A percentile compares a stretch with the other conserved stretches of the same genome.
phyloP scores from a whole-genome alignment of 2,888 invertebrate species.

The Hyalella azteca region DNA sequence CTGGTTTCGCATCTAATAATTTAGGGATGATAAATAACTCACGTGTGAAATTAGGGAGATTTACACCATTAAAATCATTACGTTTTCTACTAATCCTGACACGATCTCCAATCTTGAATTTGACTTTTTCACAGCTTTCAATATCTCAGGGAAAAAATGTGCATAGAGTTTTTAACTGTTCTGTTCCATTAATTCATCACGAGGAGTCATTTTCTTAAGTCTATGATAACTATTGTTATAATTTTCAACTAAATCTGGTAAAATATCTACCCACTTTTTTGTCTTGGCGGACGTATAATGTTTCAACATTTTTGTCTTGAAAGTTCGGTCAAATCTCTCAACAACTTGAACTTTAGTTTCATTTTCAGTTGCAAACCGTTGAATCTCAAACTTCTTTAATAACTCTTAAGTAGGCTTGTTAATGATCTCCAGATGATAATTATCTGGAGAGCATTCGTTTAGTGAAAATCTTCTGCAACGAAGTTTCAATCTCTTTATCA shows the following conservation, averaged over 20 bases:
- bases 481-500: too few species aligned
- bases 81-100: not conserved
- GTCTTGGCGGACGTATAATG: not conserved
- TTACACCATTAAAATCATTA: not conserved
- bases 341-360: slow-evolving; percentile 50
- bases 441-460: too few species aligned
- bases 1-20: not conserved
- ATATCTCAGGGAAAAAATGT: not conserved
- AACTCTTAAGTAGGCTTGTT: too few species aligned
- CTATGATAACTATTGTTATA: not conserved
- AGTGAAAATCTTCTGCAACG: too few species aligned
- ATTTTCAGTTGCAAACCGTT: slow-evolving; percentile 45
- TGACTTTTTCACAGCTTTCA: not conserved
- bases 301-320: slow-evolving; percentile 7
- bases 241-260: not conserved
- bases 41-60: not conserved
- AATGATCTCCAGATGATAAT: too few species aligned
- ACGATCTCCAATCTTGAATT: not conserved
- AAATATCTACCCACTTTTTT: not conserved
- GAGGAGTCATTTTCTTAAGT: not conserved
- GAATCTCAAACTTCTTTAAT: slow-evolving; percentile 42
- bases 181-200: not conserved
- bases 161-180: not conserved
- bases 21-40: not conserved
- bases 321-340: slow-evolving; percentile 55